A percentile compares a stretch with the other conserved stretches of the same genome.
phyloP scores from a whole-genome alignment of 2,113 vertebrate genomes.

The Amphilophus citrinellus region DNA sequence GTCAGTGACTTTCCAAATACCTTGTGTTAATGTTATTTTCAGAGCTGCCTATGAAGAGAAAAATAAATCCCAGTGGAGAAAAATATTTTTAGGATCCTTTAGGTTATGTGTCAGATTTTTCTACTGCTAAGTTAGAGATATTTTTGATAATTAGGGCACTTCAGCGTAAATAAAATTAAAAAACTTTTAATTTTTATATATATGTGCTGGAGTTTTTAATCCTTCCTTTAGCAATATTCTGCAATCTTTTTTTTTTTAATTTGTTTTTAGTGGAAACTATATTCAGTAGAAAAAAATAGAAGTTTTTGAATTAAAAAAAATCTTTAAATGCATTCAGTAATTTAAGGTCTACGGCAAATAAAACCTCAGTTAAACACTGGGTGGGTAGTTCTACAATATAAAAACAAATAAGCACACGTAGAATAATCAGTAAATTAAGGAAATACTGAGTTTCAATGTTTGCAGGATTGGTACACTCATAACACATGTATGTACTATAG shows the following conservation, averaged over 20 bases:
- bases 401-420: neutral
- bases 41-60: neutral
- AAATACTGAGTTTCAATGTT: neutral
- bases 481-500: neutral
- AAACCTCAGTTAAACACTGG: neutral
- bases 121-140: neutral
- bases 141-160: slow-evolving; percentile 14
- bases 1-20: neutral
- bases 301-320: neutral
- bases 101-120: neutral
- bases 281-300: neutral
- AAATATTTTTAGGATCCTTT: slow-evolving; percentile 17
- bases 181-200: neutral
- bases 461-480: neutral
- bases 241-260: neutral
- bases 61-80: neutral
- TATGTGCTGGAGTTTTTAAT: no score
- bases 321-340: neutral
- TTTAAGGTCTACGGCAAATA: neutral
- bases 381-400: neutral
- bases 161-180: neutral
- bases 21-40: slow-evolving; percentile 17
- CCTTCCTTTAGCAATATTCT: neutral
- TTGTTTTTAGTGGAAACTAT: neutral
- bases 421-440: neutral